phyloP scores from a whole-genome alignment of 1,140 invertebrate genomes.

The Branchinecta lynchi region DNA sequence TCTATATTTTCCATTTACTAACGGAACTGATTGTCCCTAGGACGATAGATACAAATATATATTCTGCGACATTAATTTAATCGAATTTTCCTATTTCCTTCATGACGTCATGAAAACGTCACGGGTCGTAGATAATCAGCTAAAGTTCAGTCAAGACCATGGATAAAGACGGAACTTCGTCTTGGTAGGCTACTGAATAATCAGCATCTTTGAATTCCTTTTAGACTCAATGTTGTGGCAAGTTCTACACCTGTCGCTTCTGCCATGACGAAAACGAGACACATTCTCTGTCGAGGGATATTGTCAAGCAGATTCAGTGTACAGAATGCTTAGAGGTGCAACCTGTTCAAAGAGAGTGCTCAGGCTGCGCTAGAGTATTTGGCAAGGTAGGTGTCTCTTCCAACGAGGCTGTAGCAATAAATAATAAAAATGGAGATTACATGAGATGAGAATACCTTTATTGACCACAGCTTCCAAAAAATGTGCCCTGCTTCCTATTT shows the following conservation, averaged over 20 bases:
- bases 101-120: too few species aligned
- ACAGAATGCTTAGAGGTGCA: conserved; percentile 61
- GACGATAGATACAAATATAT: too few species aligned
- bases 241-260: conserved; percentile 69
- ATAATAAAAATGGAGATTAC: background rate
- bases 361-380: conserved; percentile 54
- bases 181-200: conserved; percentile 18
- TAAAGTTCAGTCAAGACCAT: too few species aligned
- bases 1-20: too few species aligned
- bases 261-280: conserved; percentile 73
- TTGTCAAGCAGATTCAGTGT: conserved; percentile 63
- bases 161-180: conserved; percentile 8
- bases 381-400: conserved; percentile 45
- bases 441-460: conserved; percentile 7
- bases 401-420: background rate
- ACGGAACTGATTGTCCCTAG: too few species aligned
- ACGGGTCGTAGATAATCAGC: too few species aligned
- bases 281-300: conserved; percentile 62
- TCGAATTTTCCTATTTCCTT: too few species aligned
- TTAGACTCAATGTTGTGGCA: conserved; percentile 72
- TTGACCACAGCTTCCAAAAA: conserved; percentile 5
- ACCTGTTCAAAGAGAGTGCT: conserved; percentile 55
- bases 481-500: conserved; percentile 17
- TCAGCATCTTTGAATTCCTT: conserved; percentile 22
- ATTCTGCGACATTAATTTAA: too few species aligned